Evolutionary conservation across 1,140 invertebrate genomes (phyloP), one percentile per base, ranked within the genome.

Genomic region (Paracyclopina nana): DNA sequence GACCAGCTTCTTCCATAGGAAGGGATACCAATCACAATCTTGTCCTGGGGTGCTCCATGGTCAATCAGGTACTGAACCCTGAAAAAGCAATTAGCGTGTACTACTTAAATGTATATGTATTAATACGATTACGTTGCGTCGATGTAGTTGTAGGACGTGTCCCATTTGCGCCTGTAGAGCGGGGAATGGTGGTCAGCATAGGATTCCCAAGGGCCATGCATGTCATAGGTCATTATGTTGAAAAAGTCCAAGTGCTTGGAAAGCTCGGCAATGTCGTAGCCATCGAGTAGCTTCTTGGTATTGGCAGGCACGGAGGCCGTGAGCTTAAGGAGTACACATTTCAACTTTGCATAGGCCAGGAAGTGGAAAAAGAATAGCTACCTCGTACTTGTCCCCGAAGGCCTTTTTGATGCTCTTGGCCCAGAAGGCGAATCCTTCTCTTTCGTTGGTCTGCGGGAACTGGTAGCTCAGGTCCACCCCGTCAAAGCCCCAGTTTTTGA

Each of bases 1-100:
- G 79, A 20, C 91, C 64, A 0, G 0, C 84, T 85, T 22, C 85
- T 71, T 12, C 88, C 88, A 60, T 96, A 96, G 1, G 88, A 94
- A 1, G 90, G 88, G 34, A 95, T 85, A 42, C 88, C 90, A 4
- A 96, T 63, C 1, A 95, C 80, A 22, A 96, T 61, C 68, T 94
- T 94, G 27, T 78, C 71, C 0, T 72, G 62, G 55, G 81, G 75
- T 0, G 83, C 84, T 8, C 87, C 87, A 58, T 76, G 71, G 59
- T 83, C 74, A 28, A 88, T 59, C 57, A 90, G 85, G 63, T 85
- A 79, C 58, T 83, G 79, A n/a, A 94, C 78, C 0, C 84, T 85
- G 61, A n/a, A n/a, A n/a, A n/a, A n/a, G n/a, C n/a, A n/a, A n/a
- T n/a, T n/a, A n/a, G n/a, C n/a, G n/a, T n/a, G n/a, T n/a, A n/a